A percentile compares a stretch with the other conserved stretches of the same genome.
Evolutionary conservation across 1,140 invertebrate genomes (phyloP).

Genomic region (Brachionus calyciflorus): DNA sequence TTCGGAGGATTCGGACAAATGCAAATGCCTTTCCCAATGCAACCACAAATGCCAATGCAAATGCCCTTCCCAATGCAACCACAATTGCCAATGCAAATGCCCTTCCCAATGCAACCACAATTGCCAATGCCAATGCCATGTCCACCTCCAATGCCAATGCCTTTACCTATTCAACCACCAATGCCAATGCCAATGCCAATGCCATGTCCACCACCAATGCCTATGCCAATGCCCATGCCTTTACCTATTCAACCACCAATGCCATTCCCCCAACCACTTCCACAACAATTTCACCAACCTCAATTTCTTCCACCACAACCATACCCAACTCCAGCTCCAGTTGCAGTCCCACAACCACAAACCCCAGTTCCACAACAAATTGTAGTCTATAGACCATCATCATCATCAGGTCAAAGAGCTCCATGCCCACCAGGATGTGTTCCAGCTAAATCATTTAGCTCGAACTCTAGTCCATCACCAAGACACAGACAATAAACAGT

Average conservation of each 20-base stretch:
- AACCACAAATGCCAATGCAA: neutral
- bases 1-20: conserved; percentile 15
- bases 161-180: neutral
- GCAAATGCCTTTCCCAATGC: neutral
- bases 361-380: conserved; percentile 45
- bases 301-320: neutral
- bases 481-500: conserved; percentile 43
- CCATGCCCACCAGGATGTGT: conserved; percentile 46
- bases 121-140: neutral
- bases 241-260: neutral
- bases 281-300: no score
- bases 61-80: neutral
- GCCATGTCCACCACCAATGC: neutral
- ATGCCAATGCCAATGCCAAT: neutral
- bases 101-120: neutral
- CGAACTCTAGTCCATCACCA: conserved; percentile 42
- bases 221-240: conserved; percentile 5
- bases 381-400: conserved; percentile 42
- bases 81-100: neutral
- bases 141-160: conserved; percentile 17
- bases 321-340: no score
- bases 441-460: conserved; percentile 40
- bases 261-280: neutral
- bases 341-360: neutral
- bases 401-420: conserved; percentile 3